Percentiles rank a stretch among this genome's conserved stretches.
phyloP scores from a whole-genome alignment of 2,888 invertebrate species.

The Strigamia maritima region DNA sequence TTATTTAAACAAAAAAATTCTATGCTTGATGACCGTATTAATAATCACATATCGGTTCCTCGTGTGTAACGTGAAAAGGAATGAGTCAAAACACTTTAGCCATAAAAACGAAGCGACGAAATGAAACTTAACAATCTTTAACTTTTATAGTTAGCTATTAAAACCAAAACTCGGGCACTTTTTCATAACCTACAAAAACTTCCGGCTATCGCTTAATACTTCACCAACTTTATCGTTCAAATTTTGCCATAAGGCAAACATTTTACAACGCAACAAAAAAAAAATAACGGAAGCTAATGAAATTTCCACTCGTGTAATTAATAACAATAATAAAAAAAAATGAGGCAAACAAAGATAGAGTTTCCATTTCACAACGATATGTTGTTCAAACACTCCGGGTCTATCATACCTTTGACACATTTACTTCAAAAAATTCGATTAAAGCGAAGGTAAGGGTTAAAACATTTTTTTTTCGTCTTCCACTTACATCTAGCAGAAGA shows the following conservation, averaged over 20 bases:
- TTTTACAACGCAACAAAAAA: background rate
- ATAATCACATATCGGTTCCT: slow-evolving; percentile 5
- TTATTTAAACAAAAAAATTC: background rate
- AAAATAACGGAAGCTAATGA: slow-evolving; percentile 12
- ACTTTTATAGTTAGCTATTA: slow-evolving; percentile 32
- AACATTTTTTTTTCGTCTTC: background rate
- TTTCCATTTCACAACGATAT: slow-evolving; percentile 6
- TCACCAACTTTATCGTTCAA: slow-evolving; percentile 17
- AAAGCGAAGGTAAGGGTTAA: slow-evolving; percentile 12
- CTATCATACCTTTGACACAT: background rate
- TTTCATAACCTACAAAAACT: slow-evolving; percentile 29
- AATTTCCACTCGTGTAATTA: slow-evolving; percentile 17
- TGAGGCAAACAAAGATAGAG: slow-evolving; percentile 5
- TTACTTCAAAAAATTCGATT: background rate
- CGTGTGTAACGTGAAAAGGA: background rate
- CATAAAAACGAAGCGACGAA: slow-evolving; percentile 20
- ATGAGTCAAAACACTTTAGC: slow-evolving; percentile 3
- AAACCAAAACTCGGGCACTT: background rate
- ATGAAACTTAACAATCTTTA: slow-evolving; percentile 30
- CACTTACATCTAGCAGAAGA: slow-evolving; percentile 23
- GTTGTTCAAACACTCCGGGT: background rate
- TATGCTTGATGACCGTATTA: slow-evolving; percentile 3
- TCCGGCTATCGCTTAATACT: slow-evolving; percentile 27
- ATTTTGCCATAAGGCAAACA: background rate
- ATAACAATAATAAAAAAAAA: slow-evolving; percentile 7